These are phyloP conservation scores for Holothuria leucospilota DNA, from an alignment of 53 echinoderm and acorn worm genomes.

Conservation along the genomic window DNA sequence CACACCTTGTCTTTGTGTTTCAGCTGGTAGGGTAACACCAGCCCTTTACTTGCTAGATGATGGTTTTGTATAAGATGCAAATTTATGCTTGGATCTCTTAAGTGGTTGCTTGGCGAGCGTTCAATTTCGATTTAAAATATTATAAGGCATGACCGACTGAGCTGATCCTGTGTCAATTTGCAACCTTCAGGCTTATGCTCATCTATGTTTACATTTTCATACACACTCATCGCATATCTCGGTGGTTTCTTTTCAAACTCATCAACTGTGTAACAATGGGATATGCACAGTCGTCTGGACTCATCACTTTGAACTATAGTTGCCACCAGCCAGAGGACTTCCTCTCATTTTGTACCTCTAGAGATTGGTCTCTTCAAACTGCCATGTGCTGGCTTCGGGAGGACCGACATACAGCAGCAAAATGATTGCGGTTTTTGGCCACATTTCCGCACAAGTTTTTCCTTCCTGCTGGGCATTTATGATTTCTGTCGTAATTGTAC, in stretches of 20 bases:
- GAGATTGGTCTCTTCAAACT: too few relatives aligned
- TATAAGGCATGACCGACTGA: slow-evolving; percentile 62
- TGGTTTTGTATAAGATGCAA: slow-evolving; percentile 67
- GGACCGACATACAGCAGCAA: slow-evolving; percentile 29
- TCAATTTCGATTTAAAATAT: slow-evolving; percentile 19
- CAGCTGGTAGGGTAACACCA: slow-evolving; percentile 37
- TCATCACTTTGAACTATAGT: too few relatives aligned
- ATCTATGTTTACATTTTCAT: slow-evolving; percentile 58
- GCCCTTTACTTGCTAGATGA: slow-evolving; percentile 59
- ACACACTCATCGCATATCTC: slow-evolving; percentile 55
- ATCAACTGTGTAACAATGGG: too few relatives aligned
- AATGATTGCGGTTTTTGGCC: slow-evolving; percentile 28
- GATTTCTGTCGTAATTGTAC: too few relatives aligned
- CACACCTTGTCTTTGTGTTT: slow-evolving; percentile 46
- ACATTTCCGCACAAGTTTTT: slow-evolving; percentile 60
- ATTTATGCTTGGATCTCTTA: slow-evolving; percentile 41
- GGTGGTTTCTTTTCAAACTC: background rate
- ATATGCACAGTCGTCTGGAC: too few relatives aligned
- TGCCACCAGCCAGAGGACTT: too few relatives aligned
- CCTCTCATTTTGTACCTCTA: too few relatives aligned
- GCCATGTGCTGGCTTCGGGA: background rate
- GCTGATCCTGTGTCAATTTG: slow-evolving; percentile 74
- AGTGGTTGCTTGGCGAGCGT: background rate
- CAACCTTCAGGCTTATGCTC: background rate
- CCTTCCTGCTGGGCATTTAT: too few relatives aligned